Conservation (phyloP, 1,140 invertebrate genomes). For the Teleopsis dalmanni region DNA sequence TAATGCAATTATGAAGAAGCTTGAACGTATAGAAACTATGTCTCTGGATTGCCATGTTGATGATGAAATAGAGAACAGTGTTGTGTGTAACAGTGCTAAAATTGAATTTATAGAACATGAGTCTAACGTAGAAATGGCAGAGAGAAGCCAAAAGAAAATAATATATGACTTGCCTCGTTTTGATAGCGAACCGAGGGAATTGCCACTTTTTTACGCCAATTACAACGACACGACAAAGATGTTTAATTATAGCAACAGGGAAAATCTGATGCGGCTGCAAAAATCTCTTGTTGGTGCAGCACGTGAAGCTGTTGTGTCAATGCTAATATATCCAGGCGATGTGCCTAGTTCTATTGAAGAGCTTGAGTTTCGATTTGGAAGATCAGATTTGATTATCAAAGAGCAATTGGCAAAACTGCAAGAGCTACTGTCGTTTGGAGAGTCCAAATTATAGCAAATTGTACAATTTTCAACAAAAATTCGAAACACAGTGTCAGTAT, state of each 20-base stretch:
- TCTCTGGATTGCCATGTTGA: no score
- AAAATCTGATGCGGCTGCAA: slow-evolving; percentile 3
- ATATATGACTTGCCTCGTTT: neutral
- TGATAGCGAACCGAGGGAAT: neutral
- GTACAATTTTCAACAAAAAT: no score
- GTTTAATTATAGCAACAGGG: neutral
- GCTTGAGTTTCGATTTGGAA: neutral
- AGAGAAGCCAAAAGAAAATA: no score
- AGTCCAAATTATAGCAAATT: neutral
- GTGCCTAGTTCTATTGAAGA: neutral
- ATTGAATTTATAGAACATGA: no score
- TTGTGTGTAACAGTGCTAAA: no score
- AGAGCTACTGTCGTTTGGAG: neutral
- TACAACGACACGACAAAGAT: neutral
- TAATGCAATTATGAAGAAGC: no score
- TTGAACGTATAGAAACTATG: no score
- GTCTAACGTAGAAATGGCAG: no score
- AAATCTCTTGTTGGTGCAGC: neutral
- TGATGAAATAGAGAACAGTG: no score
- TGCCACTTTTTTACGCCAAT: slow-evolving; percentile 1
- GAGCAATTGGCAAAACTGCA: neutral
- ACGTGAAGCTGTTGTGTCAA: neutral
- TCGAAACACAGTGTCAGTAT: neutral
- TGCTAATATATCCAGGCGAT: neutral
- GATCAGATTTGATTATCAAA: no score